A percentile compares a stretch with the other conserved stretches of the same genome.
Conservation (phyloP, 2,888 invertebrate genomes). For the Alloscopus bannaensis region DNA sequence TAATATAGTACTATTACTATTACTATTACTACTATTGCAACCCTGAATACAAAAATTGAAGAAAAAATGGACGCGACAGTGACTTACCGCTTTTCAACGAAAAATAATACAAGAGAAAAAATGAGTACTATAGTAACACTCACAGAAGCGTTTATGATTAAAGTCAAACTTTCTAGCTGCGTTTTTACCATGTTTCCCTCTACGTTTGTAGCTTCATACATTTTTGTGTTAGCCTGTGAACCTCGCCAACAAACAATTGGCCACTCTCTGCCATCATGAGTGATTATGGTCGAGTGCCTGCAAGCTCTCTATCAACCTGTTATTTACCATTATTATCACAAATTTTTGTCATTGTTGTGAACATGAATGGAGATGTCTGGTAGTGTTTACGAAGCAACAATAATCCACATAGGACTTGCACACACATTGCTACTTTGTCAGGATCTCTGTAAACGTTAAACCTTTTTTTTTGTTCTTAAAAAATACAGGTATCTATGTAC, state of each 20-base stretch:
- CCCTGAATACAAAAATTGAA: too few species aligned
- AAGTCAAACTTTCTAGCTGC: too few species aligned
- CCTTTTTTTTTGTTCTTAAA: constrained; percentile 11
- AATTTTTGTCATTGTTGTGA: constrained; percentile 13
- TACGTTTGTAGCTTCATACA: too few species aligned
- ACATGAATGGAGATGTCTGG: constrained; percentile 53
- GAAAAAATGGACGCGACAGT: too few species aligned
- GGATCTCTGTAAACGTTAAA: neutral
- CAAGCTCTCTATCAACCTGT: constrained; percentile 18
- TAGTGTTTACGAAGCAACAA: neutral
- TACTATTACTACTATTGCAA: too few species aligned
- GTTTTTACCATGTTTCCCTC: too few species aligned
- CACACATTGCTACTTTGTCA: constrained; percentile 3
- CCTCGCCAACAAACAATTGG: constrained; percentile 50
- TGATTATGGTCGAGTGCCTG: constrained; percentile 57
- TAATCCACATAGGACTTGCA: constrained; percentile 10
- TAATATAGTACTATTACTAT: too few species aligned
- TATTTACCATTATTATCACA: constrained; percentile 46
- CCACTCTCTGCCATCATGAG: constrained; percentile 38
- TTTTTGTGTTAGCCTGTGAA: too few species aligned
- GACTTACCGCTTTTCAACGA: constrained; percentile 17
- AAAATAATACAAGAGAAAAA: too few species aligned
- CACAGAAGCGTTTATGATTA: too few species aligned
- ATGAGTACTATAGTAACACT: too few species aligned
- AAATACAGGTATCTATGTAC: too few species aligned